phyloP scores from a whole-genome alignment of 2,797 vertebrate genomes.

The Tokudaia muenninki region DNA sequence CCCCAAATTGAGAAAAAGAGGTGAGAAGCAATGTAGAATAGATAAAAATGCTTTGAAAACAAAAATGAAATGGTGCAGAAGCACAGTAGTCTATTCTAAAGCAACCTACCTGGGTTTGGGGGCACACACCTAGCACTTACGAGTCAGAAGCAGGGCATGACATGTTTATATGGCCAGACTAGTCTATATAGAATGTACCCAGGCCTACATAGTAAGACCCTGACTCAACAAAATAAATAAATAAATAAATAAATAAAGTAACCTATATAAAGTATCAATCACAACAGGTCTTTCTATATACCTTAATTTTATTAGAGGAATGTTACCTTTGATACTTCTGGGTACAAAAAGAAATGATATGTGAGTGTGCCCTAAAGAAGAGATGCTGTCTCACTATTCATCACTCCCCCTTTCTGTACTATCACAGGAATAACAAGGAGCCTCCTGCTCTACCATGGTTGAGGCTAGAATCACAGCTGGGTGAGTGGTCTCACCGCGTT shows the following conservation, averaged over 20 bases:
- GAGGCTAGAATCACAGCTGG: not conserved
- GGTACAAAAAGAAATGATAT: constrained; percentile 14
- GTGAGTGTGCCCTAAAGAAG: constrained; percentile 48
- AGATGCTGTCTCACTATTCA: not conserved
- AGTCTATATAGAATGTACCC: not conserved
- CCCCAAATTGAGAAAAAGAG: not conserved
- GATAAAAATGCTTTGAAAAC: constrained; percentile 22
- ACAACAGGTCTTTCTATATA: not conserved
- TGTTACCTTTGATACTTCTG: not conserved
- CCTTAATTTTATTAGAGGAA: constrained; percentile 33
- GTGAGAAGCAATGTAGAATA: constrained; percentile 44
- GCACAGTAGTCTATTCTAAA: not conserved
- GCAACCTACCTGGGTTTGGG: not conserved
- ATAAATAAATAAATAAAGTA: not conserved
- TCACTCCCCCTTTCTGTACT: constrained; percentile 15
- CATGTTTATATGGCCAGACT: not conserved
- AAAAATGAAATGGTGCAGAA: not conserved
- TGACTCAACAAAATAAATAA: not conserved
- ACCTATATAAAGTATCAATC: constrained; percentile 32
- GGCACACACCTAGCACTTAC: not conserved
- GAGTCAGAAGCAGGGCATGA: not conserved
- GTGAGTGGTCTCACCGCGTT: not conserved
- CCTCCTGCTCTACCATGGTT: not conserved
- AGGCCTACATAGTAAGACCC: not conserved
- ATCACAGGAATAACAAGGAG: not conserved